Base-by-base conservation (phyloP, 2,888 invertebrate genomes). In the Lycia hirtaria region DNA sequence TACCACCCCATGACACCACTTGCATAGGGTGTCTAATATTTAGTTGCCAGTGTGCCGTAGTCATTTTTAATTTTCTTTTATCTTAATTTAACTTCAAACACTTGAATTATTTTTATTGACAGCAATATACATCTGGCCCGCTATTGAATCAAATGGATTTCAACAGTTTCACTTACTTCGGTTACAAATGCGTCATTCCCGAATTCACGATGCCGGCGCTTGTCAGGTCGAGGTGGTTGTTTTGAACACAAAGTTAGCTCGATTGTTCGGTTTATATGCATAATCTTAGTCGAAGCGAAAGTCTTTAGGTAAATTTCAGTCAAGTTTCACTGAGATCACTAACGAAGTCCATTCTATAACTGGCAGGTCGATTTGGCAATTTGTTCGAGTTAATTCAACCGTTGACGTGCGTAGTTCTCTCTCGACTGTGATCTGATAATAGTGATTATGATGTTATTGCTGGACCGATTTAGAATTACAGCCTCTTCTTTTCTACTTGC, bases 301-400 rank as follows among this genome's bases (percentile, higher is more conserved):
- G 86, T 82, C 51, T 30, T 41, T 45, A 53, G 53, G 33, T 49
- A 47, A 50, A 53, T 47, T 60, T 62, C 43, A 69, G 82, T 78
- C 73, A 58, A 81, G 82, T 88, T 88, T 87, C 85, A 81, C 85
- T 72, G 67, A 72, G 83, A 83, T 55, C 80, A 69, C 72, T 75
- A 85, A 85, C 83, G 78, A 69, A 78, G 79, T 77, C 65, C 71
- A 75, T 78, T 76, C 68, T 72, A 72, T 73, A 67, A 75, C 79
- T 62, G 85, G 82, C 81, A 83, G 80, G 67, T 68, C 76, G 68
- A 76, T 73, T 82, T 85, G 86, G 81, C 82, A 84, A 77, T 84
- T 81, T 78, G 76, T 78, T 74, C 67, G 64, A 52, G 43, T 73
- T 69, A 69, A 51, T 50, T 58, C 38, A 58, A 55, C 68, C 59